Conservation (phyloP, 2,888 invertebrate genomes). For the Stenoptilia bipunctidactyla region DNA sequence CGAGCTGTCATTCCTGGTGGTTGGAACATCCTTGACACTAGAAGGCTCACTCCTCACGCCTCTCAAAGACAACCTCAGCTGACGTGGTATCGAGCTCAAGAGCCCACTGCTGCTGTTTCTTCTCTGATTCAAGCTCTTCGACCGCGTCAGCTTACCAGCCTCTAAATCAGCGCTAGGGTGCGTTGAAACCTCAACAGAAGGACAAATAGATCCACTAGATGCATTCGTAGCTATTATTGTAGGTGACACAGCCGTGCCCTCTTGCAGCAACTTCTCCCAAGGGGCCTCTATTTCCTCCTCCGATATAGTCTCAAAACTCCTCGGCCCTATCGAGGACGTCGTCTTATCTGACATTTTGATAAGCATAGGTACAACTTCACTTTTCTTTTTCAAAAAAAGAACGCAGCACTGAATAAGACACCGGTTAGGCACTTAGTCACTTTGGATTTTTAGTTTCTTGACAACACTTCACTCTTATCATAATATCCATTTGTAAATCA, state of each 20-base stretch:
- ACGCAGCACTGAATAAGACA: constrained; percentile 61
- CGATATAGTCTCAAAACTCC: constrained; percentile 66
- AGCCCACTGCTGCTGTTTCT: constrained; percentile 64
- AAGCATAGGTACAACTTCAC: constrained; percentile 22
- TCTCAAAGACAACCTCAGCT: constrained; percentile 60
- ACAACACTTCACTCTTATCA: constrained; percentile 70
- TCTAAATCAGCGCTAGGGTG: constrained; percentile 45
- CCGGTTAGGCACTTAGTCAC: constrained; percentile 63
- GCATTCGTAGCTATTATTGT: constrained; percentile 60
- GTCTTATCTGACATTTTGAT: constrained; percentile 61
- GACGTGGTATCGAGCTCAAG: constrained; percentile 64
- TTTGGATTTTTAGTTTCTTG: constrained; percentile 71
- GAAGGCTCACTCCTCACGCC: constrained; percentile 64
- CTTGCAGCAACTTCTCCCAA: constrained; percentile 63
- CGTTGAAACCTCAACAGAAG: constrained; percentile 32
- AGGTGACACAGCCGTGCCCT: constrained; percentile 53
- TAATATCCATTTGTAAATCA: constrained; percentile 73
- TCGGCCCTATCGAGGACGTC: constrained; percentile 58
- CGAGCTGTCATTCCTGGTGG: constrained; percentile 61
- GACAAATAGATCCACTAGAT: constrained; percentile 48
- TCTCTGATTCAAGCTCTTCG: constrained; percentile 60
- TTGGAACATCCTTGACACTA: constrained; percentile 60
- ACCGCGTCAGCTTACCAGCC: constrained; percentile 51
- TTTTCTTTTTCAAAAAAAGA: constrained; percentile 35
- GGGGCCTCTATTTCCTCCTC: constrained; percentile 61